Percentiles rank a stretch among this genome's conserved stretches.
These are phyloP conservation scores for Netelia melanura DNA, from an alignment of 2,888 invertebrate genomes.

Conservation along the genomic window DNA sequence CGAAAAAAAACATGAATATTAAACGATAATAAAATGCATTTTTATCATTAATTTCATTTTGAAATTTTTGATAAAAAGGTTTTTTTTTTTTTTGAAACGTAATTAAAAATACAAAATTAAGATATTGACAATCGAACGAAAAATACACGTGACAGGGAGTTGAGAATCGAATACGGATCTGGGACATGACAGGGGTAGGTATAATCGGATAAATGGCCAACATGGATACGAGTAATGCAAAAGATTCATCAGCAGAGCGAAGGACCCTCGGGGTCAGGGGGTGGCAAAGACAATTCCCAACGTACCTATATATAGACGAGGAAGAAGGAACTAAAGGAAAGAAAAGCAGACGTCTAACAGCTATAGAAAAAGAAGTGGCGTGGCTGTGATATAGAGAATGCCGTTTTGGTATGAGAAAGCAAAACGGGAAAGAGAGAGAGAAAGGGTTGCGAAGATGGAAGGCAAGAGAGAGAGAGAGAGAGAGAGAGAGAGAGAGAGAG, in stretches of 20 bases:
- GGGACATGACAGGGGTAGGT: constrained; percentile 1
- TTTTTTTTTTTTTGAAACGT: no score
- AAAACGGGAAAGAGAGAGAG: constrained; percentile 47
- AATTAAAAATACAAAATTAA: no score
- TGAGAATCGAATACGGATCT: constrained; percentile 42
- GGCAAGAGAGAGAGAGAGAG: constrained; percentile 60
- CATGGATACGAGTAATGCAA: constrained; percentile 57
- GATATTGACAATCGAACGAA: not conserved
- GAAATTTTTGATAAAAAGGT: no score
- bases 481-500: constrained; percentile 67
- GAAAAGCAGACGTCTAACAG: constrained; percentile 54
- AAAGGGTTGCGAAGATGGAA: constrained; percentile 65
- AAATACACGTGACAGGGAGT: not conserved
- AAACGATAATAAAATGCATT: no score
- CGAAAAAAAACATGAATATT: no score
- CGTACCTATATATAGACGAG: constrained; percentile 15
- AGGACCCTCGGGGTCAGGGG: constrained; percentile 8
- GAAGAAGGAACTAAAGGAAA: constrained; percentile 37
- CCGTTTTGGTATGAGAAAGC: constrained; percentile 58
- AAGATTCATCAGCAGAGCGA: constrained; percentile 61
- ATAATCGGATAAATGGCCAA: constrained; percentile 60
- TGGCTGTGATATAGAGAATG: constrained; percentile 60
- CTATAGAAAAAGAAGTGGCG: constrained; percentile 55
- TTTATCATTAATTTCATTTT: no score
- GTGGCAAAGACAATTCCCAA: constrained; percentile 13